Conservation (phyloP, 2,888 invertebrate species). For the Harpagoxenus sublaevis region DNA sequence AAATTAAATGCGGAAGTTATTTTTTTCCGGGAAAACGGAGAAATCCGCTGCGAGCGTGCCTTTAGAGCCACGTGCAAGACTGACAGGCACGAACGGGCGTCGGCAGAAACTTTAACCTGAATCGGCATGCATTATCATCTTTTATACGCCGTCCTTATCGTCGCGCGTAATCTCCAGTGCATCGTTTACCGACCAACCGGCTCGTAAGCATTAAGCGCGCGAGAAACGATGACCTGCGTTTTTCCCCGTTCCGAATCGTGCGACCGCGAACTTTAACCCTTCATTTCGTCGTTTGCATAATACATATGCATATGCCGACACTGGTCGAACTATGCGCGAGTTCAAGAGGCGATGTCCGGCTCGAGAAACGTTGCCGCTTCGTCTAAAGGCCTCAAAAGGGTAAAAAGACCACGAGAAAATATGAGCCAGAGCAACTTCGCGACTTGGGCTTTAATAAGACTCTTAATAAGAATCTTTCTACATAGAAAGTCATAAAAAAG, state of each 20-base stretch:
- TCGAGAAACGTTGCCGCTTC: slow-evolving; percentile 1
- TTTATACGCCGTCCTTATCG: slow-evolving; percentile 72
- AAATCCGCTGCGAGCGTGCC: slow-evolving; percentile 52
- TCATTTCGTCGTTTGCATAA: slow-evolving; percentile 56
- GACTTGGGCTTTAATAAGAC: background rate
- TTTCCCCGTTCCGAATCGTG: slow-evolving; percentile 55
- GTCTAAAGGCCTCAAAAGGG: slow-evolving; percentile 25
- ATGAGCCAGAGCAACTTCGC: background rate
- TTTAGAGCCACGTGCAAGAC: slow-evolving; percentile 69
- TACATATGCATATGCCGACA: slow-evolving; percentile 36
- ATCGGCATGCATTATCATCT: slow-evolving; percentile 79
- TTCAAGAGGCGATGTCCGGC: background rate
- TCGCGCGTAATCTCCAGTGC: slow-evolving; percentile 72
- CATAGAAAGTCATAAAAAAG: background rate
- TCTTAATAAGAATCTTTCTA: background rate
- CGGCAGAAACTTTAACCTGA: slow-evolving; percentile 77
- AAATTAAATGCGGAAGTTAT: slow-evolving; percentile 29
- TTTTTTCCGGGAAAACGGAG: slow-evolving; percentile 19
- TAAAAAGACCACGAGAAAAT: slow-evolving; percentile 14
- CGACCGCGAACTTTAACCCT: slow-evolving; percentile 59
- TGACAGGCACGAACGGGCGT: slow-evolving; percentile 70
- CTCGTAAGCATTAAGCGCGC: slow-evolving; percentile 54
- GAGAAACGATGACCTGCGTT: slow-evolving; percentile 63
- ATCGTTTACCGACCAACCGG: slow-evolving; percentile 35
- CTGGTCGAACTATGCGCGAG: slow-evolving; percentile 20